Percentiles rank a stretch among this genome's conserved stretches.
These are phyloP conservation scores for Halcyon chelicuti DNA, from an alignment of 2,797 vertebrate species.

Conservation along the genomic window DNA sequence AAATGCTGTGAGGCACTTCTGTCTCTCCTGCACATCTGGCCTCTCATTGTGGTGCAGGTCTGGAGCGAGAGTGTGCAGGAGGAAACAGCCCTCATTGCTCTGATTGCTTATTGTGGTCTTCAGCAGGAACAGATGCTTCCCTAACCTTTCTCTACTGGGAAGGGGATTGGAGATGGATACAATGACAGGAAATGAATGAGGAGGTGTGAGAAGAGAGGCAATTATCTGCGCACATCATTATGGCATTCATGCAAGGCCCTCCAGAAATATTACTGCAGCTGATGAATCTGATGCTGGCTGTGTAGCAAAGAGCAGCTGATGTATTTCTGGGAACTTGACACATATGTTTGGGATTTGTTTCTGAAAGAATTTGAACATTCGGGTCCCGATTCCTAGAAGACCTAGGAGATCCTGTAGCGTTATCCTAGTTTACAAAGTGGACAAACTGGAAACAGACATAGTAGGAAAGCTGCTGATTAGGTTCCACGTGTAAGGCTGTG, in stretches of 20 bases:
- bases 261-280: background rate
- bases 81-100: background rate
- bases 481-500: fast-evolving
- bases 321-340: background rate
- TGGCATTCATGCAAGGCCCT: background rate
- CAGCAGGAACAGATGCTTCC: conserved; percentile 33
- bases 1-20: background rate
- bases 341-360: background rate
- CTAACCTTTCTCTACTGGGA: background rate
- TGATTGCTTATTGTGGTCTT: background rate
- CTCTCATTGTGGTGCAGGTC: background rate
- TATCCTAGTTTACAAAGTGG: background rate
- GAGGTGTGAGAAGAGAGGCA: conserved; percentile 1
- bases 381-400: background rate
- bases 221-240: background rate
- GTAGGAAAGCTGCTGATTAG: background rate
- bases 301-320: background rate
- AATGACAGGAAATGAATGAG: conserved; percentile 32
- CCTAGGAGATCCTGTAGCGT: background rate
- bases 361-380: background rate
- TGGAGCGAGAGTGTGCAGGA: background rate
- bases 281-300: background rate
- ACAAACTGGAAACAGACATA: background rate
- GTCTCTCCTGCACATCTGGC: background rate
- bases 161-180: background rate